These are phyloP conservation scores for Apis dorsata DNA, from an alignment of 1,140 invertebrate genomes.

Conservation along the genomic window DNA sequence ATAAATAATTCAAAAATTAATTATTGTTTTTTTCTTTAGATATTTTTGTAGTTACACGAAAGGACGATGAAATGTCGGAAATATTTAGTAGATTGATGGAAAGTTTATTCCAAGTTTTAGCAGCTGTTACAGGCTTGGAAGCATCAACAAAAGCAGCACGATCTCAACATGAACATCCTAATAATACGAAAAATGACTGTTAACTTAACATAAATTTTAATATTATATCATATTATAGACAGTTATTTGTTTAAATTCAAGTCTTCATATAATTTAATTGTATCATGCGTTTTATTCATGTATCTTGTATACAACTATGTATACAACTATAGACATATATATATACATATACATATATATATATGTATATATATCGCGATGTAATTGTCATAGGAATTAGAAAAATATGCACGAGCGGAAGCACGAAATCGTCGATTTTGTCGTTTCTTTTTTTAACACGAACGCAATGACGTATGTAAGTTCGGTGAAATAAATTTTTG, in stretches of 20 bases:
- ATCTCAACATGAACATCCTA: conserved; percentile 70
- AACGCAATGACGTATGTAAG: conserved; percentile 39
- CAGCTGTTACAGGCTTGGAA: conserved; percentile 81
- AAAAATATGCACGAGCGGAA: conserved; percentile 25
- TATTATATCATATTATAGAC: conserved; percentile 22
- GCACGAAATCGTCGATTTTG: conserved; percentile 25
- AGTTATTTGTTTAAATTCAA: conserved; percentile 44
- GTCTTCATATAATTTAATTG: conserved; percentile 54
- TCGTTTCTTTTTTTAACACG: conserved; percentile 49
- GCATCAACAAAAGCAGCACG: conserved; percentile 73
- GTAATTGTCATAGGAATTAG: conserved; percentile 19
- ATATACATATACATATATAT: neutral
- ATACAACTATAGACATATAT: too few relatives aligned
- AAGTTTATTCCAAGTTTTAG: conserved; percentile 84
- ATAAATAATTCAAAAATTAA: neutral
- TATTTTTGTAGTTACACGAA: conserved; percentile 83
- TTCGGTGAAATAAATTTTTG: conserved; percentile 52
- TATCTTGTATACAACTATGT: conserved; percentile 50
- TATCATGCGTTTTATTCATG: conserved; percentile 41
- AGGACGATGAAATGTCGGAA: conserved; percentile 83
- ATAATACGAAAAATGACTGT: conserved; percentile 75
- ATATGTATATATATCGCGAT: conserved; percentile 40
- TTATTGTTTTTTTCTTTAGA: conserved; percentile 75
- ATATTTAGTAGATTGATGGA: conserved; percentile 84
- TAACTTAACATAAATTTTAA: conserved; percentile 64